Percentiles rank a stretch among this genome's conserved stretches.
These are phyloP conservation scores for Lampris megalopsis DNA, from an alignment of 2,113 vertebrate species.

Conservation along the genomic window DNA sequence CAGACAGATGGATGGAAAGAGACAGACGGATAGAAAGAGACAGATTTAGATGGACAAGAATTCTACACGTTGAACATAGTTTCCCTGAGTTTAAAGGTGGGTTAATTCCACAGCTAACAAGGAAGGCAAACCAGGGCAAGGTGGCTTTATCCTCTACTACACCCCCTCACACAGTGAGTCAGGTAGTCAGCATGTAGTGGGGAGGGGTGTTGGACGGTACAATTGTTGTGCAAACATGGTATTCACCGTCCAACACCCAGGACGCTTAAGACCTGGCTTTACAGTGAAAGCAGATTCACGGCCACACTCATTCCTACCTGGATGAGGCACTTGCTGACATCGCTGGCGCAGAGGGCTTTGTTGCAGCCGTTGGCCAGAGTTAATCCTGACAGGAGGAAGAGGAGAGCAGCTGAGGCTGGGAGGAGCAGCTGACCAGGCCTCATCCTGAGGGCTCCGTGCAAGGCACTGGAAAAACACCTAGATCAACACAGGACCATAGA, in stretches of 20 bases:
- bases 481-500: constrained; percentile 21
- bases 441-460: constrained; percentile 84
- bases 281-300: not conserved
- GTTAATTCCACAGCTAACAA: too few relatives aligned
- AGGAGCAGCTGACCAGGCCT: constrained; percentile 77
- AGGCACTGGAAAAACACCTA: constrained; percentile 64
- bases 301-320: constrained; percentile 83
- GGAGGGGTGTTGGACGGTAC: not conserved
- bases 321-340: constrained; percentile 98
- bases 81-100: too few relatives aligned
- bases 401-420: constrained; percentile 74
- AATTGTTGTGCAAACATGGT: constrained; percentile 7
- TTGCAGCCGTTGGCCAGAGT: constrained; percentile 88
- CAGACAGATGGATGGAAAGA: too few relatives aligned
- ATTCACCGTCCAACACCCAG: not conserved
- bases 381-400: constrained; percentile 85
- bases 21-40: too few relatives aligned
- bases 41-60: too few relatives aligned
- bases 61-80: too few relatives aligned
- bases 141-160: not conserved
- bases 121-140: too few relatives aligned
- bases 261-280: not conserved
- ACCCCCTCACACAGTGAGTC: not conserved
- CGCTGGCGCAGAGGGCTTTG: constrained; percentile 96
- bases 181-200: not conserved